Evolutionary conservation across 2,888 invertebrate species (phyloP), one percentile per base, ranked within the genome.

Genomic region (Sturmia bella): DNA sequence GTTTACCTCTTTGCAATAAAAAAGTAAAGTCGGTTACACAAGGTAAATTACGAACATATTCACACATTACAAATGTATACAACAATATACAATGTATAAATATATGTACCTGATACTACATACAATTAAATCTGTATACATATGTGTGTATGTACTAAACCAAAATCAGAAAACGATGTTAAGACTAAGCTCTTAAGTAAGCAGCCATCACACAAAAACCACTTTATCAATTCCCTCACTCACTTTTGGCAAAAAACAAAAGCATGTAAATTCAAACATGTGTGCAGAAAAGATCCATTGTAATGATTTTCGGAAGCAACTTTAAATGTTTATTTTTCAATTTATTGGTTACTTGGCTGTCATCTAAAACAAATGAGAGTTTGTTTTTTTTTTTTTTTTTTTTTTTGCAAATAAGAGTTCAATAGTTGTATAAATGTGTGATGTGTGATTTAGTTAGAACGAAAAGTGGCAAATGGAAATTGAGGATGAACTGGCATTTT

Each of bases 211-310:
- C 61, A 19, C 7, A 43, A 56, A 52, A 43, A 61, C 27, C 72
- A 52, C 41, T 63, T 73, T 43, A 61, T 52, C 52, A 70, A 59
- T 59, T 59, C 48, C 37, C 21, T 27, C 37, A 64, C 17, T 66
- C 39, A 66, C 15, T 52, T 11, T 15, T 52, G 9, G 9, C 6
- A 32, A 52, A 66, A 27, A 1, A 27, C 21, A 32, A 32, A 32
- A 32, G 19, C 39, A 39, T 24, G 17, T 54, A 17, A 9, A 32
- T 19, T 48, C 17, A 48, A 11, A 32, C 17, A 45, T 48, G n/a
- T 63, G 17, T 48, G 5, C 6, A 48, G n/a, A n/a, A n/a, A 13
- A 7, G 24, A 27, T 61, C 2, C 24, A 13, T 13, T 19, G 13
- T 56, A 19, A 19, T 37, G 32, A 0, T 32, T 63, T 17, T 5